Evolutionary conservation across 2,797 vertebrate species (phyloP).

Genomic region (Anas flavirostris): DNA sequence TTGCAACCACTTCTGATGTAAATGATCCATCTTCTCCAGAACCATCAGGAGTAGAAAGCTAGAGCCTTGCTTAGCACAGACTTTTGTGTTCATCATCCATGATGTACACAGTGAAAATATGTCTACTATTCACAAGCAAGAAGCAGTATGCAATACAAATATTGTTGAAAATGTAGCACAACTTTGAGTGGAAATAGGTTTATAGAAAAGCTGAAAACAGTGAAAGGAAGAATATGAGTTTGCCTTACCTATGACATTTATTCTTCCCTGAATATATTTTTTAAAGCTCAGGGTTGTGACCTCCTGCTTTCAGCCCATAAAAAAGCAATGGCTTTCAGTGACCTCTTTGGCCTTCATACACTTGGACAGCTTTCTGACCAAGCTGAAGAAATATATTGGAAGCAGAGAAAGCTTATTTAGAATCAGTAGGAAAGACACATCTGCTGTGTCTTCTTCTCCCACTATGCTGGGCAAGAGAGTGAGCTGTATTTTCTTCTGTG

Average conservation of each 20-base stretch:
- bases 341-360: background rate
- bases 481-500: background rate
- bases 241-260: background rate
- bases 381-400: background rate
- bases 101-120: background rate
- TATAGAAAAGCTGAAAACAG: conserved; percentile 12
- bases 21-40: background rate
- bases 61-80: background rate
- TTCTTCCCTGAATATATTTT: background rate
- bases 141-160: background rate
- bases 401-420: background rate
- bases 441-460: background rate
- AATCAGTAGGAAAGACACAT: background rate
- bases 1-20: background rate
- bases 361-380: background rate
- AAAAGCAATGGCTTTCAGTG: background rate
- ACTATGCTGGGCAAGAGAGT: background rate
- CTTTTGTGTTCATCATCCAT: background rate
- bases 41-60: background rate
- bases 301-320: background rate
- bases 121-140: background rate
- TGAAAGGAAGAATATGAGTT: background rate
- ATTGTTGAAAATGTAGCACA: background rate
- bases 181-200: background rate
- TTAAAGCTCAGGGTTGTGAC: background rate